Evolutionary conservation across 1,140 invertebrate genomes (phyloP).

Genomic region (Drosophila leontia): DNA sequence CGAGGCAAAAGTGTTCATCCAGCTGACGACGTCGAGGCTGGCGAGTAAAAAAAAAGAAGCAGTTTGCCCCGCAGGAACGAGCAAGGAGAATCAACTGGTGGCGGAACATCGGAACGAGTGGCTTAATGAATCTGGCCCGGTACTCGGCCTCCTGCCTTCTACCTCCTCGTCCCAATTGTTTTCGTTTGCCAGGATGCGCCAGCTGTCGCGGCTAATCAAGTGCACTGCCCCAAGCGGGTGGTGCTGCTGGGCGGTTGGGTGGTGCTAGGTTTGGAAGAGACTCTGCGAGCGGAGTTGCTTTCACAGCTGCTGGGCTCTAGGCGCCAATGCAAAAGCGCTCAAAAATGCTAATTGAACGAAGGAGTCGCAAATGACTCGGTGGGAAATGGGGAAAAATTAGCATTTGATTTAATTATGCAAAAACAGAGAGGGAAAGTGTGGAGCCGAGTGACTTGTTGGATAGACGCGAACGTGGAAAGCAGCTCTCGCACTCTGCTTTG

Average conservation of each 20-base stretch:
- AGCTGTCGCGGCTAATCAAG: slow-evolving; percentile 63
- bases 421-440: slow-evolving; percentile 11
- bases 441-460: background rate
- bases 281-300: slow-evolving; percentile 30
- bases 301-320: slow-evolving; percentile 31
- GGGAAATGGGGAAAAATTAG: slow-evolving; percentile 52
- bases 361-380: background rate
- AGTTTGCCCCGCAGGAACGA: slow-evolving; percentile 22
- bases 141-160: slow-evolving; percentile 13
- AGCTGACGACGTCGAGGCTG: slow-evolving; percentile 48
- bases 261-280: background rate
- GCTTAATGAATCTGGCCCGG: slow-evolving; percentile 60
- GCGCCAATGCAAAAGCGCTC: slow-evolving; percentile 12
- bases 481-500: background rate
- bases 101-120: slow-evolving; percentile 35
- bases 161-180: slow-evolving; percentile 34
- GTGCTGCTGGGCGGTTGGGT: background rate
- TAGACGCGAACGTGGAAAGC: background rate
- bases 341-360: slow-evolving; percentile 62
- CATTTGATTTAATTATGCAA: slow-evolving; percentile 74
- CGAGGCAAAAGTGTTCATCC: slow-evolving; percentile 51
- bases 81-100: slow-evolving; percentile 54
- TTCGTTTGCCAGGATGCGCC: slow-evolving; percentile 46
- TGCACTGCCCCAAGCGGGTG: slow-evolving; percentile 53
- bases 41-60: slow-evolving; percentile 33